Evolutionary conservation across 2,888 invertebrate species (phyloP).

Genomic region (Sphaerophoria rueppellii): DNA sequence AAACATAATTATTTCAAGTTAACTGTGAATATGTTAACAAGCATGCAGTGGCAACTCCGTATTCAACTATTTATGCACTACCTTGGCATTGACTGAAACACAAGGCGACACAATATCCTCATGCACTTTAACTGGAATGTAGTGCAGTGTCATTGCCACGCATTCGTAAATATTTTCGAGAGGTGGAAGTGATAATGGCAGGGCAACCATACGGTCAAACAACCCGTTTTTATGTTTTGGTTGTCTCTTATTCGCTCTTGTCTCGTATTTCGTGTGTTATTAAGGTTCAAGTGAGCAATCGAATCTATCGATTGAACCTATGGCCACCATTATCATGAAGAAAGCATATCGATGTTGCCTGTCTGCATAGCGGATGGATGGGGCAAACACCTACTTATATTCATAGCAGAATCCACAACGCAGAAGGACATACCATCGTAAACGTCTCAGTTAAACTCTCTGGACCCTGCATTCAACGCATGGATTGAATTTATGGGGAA

Average conservation of each 20-base stretch:
- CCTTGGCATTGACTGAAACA: conserved; percentile 53
- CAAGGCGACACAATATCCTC: not conserved
- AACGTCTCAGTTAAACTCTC: not conserved
- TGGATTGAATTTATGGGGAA: conserved; percentile 39
- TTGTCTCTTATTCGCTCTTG: not conserved
- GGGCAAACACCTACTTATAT: conserved; percentile 7
- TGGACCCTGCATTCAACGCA: conserved; percentile 18
- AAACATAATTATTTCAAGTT: too few relatives aligned
- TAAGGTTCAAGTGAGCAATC: conserved; percentile 49
- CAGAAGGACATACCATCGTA: not conserved
- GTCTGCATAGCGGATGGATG: conserved; percentile 47
- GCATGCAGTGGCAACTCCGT: conserved; percentile 13
- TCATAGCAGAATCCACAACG: not conserved
- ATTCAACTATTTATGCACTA: conserved; percentile 18
- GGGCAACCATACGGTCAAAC: conserved; percentile 24
- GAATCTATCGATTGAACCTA: conserved; percentile 49
- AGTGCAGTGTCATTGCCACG: conserved; percentile 67
- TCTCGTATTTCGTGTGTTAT: conserved; percentile 33
- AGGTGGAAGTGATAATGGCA: conserved; percentile 25
- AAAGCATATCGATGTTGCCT: conserved; percentile 60
- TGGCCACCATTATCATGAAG: conserved; percentile 24
- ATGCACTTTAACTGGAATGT: conserved; percentile 29
- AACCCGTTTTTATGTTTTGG: conserved; percentile 50
- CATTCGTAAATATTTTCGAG: conserved; percentile 28
- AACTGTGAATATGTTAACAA: too few relatives aligned